Conservation (phyloP, 2,888 invertebrate genomes). For the Actias luna region DNA sequence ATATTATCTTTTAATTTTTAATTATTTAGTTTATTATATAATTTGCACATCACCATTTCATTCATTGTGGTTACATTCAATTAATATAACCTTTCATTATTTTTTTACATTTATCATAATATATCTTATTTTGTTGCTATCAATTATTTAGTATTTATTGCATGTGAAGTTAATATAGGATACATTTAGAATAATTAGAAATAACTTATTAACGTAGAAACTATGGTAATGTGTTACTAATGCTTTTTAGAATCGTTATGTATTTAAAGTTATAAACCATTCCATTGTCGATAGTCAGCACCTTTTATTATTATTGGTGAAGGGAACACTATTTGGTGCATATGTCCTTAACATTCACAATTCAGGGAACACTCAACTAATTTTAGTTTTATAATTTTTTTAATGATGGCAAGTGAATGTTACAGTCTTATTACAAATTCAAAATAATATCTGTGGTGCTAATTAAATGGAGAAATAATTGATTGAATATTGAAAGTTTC, state of each 20-base stretch:
- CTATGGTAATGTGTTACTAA: not conserved
- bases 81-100: slow-evolving; percentile 30
- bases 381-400: too few relatives aligned
- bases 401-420: too few relatives aligned
- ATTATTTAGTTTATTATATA: slow-evolving; percentile 56
- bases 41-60: slow-evolving; percentile 72
- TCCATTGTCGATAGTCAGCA: too few relatives aligned
- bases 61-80: slow-evolving; percentile 42
- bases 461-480: too few relatives aligned
- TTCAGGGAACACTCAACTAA: too few relatives aligned
- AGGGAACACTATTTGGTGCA: too few relatives aligned
- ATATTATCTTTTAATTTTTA: slow-evolving; percentile 38
- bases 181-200: slow-evolving; percentile 6
- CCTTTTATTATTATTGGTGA: too few relatives aligned
- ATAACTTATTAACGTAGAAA: not conserved
- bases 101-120: slow-evolving; percentile 38
- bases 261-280: too few relatives aligned
- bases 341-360: too few relatives aligned
- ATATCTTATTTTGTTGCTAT: slow-evolving; percentile 51
- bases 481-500: too few relatives aligned
- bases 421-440: too few relatives aligned
- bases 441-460: too few relatives aligned
- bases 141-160: slow-evolving; percentile 57
- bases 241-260: not conserved
- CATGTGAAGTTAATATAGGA: slow-evolving; percentile 35